Evolutionary conservation across 2,113 vertebrate species (phyloP), one percentile per base, ranked within the genome.

Genomic region (Galemys pyrenaicus): DNA sequence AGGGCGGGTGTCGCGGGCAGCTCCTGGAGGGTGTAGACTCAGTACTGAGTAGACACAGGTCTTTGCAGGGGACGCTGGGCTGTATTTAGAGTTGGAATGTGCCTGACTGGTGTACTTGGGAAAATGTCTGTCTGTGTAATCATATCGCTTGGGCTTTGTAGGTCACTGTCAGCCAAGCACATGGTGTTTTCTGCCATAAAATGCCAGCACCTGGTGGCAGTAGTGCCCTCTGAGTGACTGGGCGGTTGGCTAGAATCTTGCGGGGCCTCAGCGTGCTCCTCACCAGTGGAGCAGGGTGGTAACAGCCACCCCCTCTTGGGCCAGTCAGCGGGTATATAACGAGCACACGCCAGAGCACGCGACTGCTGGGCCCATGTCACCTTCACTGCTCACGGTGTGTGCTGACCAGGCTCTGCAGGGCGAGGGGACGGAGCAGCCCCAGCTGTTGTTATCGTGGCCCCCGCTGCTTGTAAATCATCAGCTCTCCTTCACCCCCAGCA

Each of bases 391-490:
- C 1, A 17, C 35, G 49, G n/a, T 51, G 1, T 10, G 30, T 65
- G 1, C 13, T 4, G 3, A 37, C 24, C 22, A 44, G 74, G 56
- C 64, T 81, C 26, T 17, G 54, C 79, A 26, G 73, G 56, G n/a
- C 5, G 0, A 2, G 54, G 13, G 60, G 56, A 73, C 10, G 2
- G 44, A 91, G 65, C 58, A 64, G 24, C 10, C n/a, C 87, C n/a
- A n/a, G 60, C 28, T 70, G n/a, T 91, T 75, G 79, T 85, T 85
- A 46, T 93, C 28, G 8, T 24, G 44, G 32, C 22, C 79, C 89
- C 64, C 85, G 89, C 78, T 80, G 22, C 87, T 89, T 78, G 22
- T 54, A 7, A 46, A 22, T 46, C 58, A 9, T 46, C 62, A 1
- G 19, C 32, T n/a, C 81, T 51, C 32, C 13, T 44, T 24, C 22